phyloP scores from a whole-genome alignment of 2,888 invertebrate species.

The Dicranocentrus wangi region DNA sequence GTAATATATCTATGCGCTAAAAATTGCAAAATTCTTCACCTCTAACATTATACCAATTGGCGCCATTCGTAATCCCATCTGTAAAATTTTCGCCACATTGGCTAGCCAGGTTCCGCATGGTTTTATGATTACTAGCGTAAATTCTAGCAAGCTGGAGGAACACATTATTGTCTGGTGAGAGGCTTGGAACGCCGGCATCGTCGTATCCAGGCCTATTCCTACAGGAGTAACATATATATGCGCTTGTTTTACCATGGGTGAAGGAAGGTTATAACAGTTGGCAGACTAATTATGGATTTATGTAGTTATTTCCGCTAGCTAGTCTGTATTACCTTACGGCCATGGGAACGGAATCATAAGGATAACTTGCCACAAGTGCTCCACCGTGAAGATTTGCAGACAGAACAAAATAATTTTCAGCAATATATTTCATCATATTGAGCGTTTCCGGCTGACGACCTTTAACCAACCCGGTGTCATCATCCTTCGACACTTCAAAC shows the following conservation, averaged over 20 bases:
- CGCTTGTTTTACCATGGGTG: too few species aligned
- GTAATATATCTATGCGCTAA: background rate
- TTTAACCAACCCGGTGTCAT: constrained; percentile 74
- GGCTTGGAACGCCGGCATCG: constrained; percentile 81
- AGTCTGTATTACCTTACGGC: too few species aligned
- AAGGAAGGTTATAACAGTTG: too few species aligned
- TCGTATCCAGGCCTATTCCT: constrained; percentile 53
- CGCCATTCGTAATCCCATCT: constrained; percentile 92
- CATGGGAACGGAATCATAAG: constrained; percentile 85
- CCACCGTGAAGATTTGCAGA: constrained; percentile 98
- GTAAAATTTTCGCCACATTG: constrained; percentile 85
- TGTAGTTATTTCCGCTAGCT: too few species aligned
- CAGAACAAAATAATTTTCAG: constrained; percentile 89
- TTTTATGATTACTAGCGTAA: constrained; percentile 84
- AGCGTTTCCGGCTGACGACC: constrained; percentile 89
- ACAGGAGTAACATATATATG: too few species aligned
- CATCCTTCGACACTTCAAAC: constrained; percentile 78
- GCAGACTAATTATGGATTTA: too few species aligned
- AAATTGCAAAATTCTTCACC: too few species aligned
- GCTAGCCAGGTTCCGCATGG: constrained; percentile 83
- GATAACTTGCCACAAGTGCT: constrained; percentile 97
- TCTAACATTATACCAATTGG: constrained; percentile 90
- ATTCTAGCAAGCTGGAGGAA: constrained; percentile 86
- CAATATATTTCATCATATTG: constrained; percentile 92
- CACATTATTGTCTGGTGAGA: constrained; percentile 86